These are phyloP conservation scores for Halyomorpha halys DNA, from an alignment of 1,140 invertebrate species.

Conservation along the genomic window DNA sequence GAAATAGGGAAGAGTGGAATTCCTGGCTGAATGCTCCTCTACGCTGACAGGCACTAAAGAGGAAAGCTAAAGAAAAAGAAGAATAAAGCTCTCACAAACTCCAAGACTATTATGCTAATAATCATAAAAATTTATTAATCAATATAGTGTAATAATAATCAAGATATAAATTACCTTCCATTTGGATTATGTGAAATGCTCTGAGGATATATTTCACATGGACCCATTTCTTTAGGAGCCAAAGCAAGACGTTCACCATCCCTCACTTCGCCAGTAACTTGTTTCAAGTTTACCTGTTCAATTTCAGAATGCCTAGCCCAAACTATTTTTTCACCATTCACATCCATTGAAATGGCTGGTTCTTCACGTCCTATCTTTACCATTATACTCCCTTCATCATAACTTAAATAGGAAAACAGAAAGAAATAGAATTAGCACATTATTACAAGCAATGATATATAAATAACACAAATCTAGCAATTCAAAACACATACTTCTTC, in stretches of 20 bases:
- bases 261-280: slow-evolving; percentile 62
- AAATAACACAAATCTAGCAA: too few relatives aligned
- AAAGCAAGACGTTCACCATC: slow-evolving; percentile 89
- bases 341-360: slow-evolving; percentile 98
- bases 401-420: slow-evolving; percentile 39
- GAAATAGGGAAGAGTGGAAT: too few relatives aligned
- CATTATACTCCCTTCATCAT: slow-evolving; percentile 97
- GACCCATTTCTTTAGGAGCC: slow-evolving; percentile 96
- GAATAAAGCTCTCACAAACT: too few relatives aligned
- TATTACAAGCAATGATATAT: too few relatives aligned
- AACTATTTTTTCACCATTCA: slow-evolving; percentile 93
- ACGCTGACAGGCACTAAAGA: too few relatives aligned
- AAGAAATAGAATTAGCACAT: not conserved
- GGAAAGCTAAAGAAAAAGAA: too few relatives aligned
- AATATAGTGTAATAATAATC: too few relatives aligned
- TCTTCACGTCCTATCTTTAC: slow-evolving; percentile 96
- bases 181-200: slow-evolving; percentile 98
- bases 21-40: too few relatives aligned
- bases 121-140: too few relatives aligned
- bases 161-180: slow-evolving; percentile 52
- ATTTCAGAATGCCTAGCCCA: slow-evolving; percentile 98
- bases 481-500: too few relatives aligned
- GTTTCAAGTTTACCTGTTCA: slow-evolving; percentile 93
- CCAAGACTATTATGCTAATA: too few relatives aligned
- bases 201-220: slow-evolving; percentile 98